A percentile compares a stretch with the other conserved stretches of the same genome.
Evolutionary conservation across 1,140 invertebrate genomes (phyloP).

Genomic region (Ceratosolen fusciceps): DNA sequence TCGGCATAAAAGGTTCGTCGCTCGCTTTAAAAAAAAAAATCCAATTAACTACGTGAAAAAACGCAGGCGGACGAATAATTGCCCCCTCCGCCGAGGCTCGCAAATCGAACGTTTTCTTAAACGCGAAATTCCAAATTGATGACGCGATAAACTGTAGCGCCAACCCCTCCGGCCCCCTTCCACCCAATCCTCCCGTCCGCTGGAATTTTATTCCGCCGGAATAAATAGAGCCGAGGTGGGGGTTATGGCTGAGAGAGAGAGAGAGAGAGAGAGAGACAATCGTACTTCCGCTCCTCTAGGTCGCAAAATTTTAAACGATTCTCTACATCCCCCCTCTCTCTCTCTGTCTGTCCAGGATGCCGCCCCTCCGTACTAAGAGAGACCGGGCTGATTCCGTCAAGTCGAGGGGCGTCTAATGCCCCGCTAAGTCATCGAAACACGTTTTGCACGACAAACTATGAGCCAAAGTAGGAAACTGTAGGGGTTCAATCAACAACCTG

Average conservation of each 20-base stretch:
- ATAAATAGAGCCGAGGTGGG: background rate
- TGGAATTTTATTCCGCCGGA: too few relatives aligned
- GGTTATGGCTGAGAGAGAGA: background rate
- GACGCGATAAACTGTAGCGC: background rate
- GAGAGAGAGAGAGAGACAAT: background rate
- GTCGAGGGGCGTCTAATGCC: background rate
- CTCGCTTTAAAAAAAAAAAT: background rate
- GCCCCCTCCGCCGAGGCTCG: background rate
- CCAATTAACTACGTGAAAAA: background rate
- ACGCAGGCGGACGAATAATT: background rate
- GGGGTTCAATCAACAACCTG: background rate
- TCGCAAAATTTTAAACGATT: conserved; percentile 12
- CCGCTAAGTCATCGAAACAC: background rate
- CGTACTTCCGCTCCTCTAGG: background rate
- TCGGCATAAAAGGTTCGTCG: too few relatives aligned
- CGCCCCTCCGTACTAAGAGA: background rate
- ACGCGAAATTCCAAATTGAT: too few relatives aligned
- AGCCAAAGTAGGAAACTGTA: background rate
- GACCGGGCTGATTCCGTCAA: background rate
- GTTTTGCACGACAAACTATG: background rate
- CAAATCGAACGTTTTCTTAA: background rate
- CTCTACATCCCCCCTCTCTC: background rate
- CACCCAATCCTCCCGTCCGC: too few relatives aligned
- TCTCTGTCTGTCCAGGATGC: background rate
- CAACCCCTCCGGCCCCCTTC: background rate